Conservation (phyloP, 2,888 invertebrate genomes). For the Encarsia formosa region DNA sequence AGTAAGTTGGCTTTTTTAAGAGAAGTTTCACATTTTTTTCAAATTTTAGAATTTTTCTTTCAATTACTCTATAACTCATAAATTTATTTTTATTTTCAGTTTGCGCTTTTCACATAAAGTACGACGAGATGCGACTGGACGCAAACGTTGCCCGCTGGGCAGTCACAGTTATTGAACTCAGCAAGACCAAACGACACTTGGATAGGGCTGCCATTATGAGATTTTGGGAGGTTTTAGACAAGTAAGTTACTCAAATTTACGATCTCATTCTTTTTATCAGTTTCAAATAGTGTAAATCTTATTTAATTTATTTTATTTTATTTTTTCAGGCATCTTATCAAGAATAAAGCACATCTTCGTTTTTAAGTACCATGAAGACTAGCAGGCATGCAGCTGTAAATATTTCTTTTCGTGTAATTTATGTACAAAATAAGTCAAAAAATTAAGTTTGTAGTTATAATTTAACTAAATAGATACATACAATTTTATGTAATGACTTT, state of each 20-base stretch:
- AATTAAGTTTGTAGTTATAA: too few species aligned
- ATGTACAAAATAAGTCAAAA: too few species aligned
- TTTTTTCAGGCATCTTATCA: conserved; percentile 75
- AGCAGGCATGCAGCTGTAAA: too few species aligned
- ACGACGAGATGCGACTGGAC: conserved; percentile 92
- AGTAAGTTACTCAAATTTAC: conserved; percentile 57
- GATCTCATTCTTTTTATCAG: background rate
- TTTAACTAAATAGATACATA: too few species aligned
- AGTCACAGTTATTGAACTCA: conserved; percentile 87
- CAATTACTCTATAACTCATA: too few species aligned
- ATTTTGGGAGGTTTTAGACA: conserved; percentile 97
- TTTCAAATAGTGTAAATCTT: too few species aligned
- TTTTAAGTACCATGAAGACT: conserved; percentile 54
- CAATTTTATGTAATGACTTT: too few species aligned
- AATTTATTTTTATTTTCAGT: too few species aligned
- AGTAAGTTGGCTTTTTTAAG: conserved; percentile 58
- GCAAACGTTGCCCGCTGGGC: conserved; percentile 96
- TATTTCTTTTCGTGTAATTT: too few species aligned
- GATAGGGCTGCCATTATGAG: conserved; percentile 92
- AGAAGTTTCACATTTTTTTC: background rate
- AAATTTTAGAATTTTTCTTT: background rate
- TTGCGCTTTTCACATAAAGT: conserved; percentile 94
- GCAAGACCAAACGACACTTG: conserved; percentile 90
- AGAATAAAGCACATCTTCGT: conserved; percentile 81
- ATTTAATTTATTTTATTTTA: conserved; percentile 14